These are phyloP conservation scores for Borostomias antarcticus DNA, from an alignment of 2,797 vertebrate genomes.

Conservation along the genomic window DNA sequence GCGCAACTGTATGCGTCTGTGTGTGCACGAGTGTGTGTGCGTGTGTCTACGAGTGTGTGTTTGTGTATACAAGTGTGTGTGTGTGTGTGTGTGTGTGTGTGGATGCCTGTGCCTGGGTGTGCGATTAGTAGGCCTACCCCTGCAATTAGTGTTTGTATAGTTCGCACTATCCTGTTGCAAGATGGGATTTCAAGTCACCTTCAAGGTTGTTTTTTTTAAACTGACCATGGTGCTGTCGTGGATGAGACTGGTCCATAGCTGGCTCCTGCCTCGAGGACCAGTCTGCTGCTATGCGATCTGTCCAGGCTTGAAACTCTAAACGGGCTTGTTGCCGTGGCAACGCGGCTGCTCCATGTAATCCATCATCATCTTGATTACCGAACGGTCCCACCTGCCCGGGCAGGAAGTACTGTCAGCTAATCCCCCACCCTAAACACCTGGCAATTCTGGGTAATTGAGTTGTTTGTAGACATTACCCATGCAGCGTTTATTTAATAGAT, in stretches of 20 bases:
- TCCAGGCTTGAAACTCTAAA: not conserved
- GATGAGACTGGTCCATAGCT: too few species aligned
- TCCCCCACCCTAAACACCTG: conserved; percentile 19
- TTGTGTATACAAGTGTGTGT: too few species aligned
- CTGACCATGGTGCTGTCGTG: too few species aligned
- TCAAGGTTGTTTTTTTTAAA: too few species aligned
- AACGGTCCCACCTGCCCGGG: not conserved
- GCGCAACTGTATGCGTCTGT: too few species aligned
- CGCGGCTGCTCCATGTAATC: not conserved
- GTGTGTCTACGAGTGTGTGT: too few species aligned
- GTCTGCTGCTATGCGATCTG: not conserved
- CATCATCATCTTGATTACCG: not conserved
- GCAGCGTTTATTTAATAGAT: not conserved
- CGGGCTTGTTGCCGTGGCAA: not conserved
- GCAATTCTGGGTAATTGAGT: conserved; percentile 10
- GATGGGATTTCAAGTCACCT: not conserved
- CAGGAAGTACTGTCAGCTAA: not conserved
- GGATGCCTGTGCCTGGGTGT: too few species aligned
- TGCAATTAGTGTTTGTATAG: not conserved
- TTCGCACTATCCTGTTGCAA: not conserved
- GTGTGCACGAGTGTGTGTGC: too few species aligned
- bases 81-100: not conserved
- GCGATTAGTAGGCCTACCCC: not conserved
- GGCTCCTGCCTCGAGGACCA: not conserved
- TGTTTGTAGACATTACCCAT: conserved; percentile 15